These are phyloP conservation scores for Drosophila littoralis DNA, from an alignment of 1,140 invertebrate genomes.

Conservation along the genomic window DNA sequence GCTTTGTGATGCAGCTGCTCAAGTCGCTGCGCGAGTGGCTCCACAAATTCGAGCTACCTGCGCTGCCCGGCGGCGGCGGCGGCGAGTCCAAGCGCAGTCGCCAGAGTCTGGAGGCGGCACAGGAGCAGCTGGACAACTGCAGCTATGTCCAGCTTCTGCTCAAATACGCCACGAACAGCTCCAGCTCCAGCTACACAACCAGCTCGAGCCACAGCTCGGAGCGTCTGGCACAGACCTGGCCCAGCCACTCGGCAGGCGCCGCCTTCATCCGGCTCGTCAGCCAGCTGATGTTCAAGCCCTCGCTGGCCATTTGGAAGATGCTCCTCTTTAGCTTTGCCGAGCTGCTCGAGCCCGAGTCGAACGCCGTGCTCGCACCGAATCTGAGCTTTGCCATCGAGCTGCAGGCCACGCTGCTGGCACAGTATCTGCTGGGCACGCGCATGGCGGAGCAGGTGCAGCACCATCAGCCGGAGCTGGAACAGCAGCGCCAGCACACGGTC, in stretches of 20 bases:
- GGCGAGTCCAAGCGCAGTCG: background rate
- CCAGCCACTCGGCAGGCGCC: constrained; percentile 55
- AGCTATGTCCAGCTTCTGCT: constrained; percentile 27
- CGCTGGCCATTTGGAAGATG: constrained; percentile 79
- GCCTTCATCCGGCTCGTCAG: constrained; percentile 70
- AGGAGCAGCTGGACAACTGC: background rate
- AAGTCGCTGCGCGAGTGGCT: constrained; percentile 65
- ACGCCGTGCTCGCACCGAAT: constrained; percentile 28
- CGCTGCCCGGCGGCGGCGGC: background rate
- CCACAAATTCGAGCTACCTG: constrained; percentile 27
- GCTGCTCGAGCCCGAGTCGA: constrained; percentile 36
- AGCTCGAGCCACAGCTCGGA: background rate
- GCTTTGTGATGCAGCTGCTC: constrained; percentile 69
- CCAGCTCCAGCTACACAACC: background rate
- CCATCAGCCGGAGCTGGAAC: constrained; percentile 42
- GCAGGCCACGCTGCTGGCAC: constrained; percentile 65
- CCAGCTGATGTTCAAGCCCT: constrained; percentile 72
- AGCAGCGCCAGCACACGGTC: constrained; percentile 46
- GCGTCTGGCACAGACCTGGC: constrained; percentile 60
- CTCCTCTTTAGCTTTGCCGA: constrained; percentile 65
- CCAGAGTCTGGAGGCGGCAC: background rate
- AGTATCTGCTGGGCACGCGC: constrained; percentile 70
- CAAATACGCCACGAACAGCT: constrained; percentile 1
- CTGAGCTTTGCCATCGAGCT: constrained; percentile 63
- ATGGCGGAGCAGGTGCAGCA: constrained; percentile 68